Base-by-base conservation (phyloP, 2,113 vertebrate species). In the Apodemus speciosus region DNA sequence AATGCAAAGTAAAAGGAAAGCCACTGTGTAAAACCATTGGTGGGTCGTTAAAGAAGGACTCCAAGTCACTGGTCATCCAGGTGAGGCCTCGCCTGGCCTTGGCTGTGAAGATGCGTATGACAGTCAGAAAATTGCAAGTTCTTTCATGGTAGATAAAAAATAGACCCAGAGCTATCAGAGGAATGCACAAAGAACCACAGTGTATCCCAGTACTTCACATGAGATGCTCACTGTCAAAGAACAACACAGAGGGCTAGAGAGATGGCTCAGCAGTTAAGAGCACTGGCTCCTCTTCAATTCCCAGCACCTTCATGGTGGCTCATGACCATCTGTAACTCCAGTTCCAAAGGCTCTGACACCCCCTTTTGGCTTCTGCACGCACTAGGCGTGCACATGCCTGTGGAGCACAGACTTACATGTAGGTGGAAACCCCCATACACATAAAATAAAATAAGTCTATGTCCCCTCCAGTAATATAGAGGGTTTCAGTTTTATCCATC, bases 1-100 rank as follows among this genome's bases (percentile, higher is more conserved):
- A 99, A 92, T 99, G 99, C 96, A 99, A 98, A 98, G 96, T 93
- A 43, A 99, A 99, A 98, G 99, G 99, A 40, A 99, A 99, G 85
- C 97, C 98, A 0, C 95, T 99, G 25, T 97, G 98, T 71, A 99
- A 98, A 92, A 95, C 97, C 92, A 92, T 96, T 80, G 95, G 97
- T 88, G 97, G 95, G 94, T 96, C 96, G 81, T 90, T 97, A 27
- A 97, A 97, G 93, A 97, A 97, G 93, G 98, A 99, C 84, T 97
- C 98, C 53, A 99, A 97, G 96, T 96, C 90, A 1, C 75, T 97
- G 30, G 69, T 95, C 25, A 94, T 99, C 95, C 98, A 99, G 99
- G 99, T 99, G 98, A 98, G 25, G 40, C 27, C 49, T 95, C 1
- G 2, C 58, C 87, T 46, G 38, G 15, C 85, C 86, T 73, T 1